Evolutionary conservation across 2,797 vertebrate genomes (phyloP).

Genomic region (Gymnocypris eckloni): DNA sequence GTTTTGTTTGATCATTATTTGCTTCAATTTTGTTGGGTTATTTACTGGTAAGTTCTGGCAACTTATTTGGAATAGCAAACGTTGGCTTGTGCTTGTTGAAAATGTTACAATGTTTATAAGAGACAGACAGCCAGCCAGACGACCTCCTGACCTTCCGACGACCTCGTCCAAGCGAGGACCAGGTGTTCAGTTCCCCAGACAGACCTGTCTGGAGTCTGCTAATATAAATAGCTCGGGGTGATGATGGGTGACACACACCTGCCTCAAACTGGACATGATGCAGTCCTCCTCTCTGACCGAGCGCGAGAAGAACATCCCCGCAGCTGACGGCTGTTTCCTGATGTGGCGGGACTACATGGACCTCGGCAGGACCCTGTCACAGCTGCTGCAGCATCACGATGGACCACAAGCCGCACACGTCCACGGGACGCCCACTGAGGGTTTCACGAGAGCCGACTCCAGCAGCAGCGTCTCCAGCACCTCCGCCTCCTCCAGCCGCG

Average conservation of each 20-base stretch:
- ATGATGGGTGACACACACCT: background rate
- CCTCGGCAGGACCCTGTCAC: constrained; percentile 69
- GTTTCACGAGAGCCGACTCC: background rate
- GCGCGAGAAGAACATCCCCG: background rate
- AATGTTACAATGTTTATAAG: constrained; percentile 21
- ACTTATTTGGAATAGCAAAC: background rate
- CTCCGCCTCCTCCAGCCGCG: constrained; percentile 31
- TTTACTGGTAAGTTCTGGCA: background rate
- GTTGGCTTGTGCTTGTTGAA: background rate
- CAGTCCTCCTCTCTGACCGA: background rate
- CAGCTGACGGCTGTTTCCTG: constrained; percentile 67
- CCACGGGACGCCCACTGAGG: background rate
- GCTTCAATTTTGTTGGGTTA: background rate
- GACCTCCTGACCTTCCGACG: background rate
- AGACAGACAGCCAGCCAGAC: background rate
- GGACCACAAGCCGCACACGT: background rate
- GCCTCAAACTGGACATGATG: constrained; percentile 11
- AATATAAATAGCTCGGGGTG: background rate
- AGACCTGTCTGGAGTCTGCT: constrained; percentile 7
- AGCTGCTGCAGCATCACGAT: constrained; percentile 35
- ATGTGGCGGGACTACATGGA: constrained; percentile 86
- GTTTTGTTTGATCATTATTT: background rate
- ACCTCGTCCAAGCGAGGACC: background rate
- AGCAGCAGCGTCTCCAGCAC: constrained; percentile 3
- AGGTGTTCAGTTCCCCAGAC: constrained; percentile 7